phyloP scores from a whole-genome alignment of 2,797 vertebrate species.

The Fistularia tabacaria region DNA sequence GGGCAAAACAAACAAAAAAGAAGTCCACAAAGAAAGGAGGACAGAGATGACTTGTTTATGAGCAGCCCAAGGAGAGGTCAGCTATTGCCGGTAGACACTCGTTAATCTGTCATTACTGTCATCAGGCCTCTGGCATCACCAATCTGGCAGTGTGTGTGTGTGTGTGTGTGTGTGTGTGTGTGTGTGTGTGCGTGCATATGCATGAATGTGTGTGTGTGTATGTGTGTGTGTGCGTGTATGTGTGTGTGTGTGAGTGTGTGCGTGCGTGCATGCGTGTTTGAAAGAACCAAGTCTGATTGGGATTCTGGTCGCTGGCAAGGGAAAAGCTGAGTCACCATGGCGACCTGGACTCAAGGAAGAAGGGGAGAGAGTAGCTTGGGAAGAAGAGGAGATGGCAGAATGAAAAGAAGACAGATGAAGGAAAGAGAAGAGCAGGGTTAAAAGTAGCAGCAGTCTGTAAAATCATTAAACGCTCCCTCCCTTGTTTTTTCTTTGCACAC shows the following conservation, averaged over 20 bases:
- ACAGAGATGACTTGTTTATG: conserved; percentile 57
- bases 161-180: conserved; percentile 20
- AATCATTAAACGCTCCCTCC: conserved; percentile 24
- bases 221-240: conserved; percentile 18
- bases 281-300: conserved; percentile 53
- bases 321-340: conserved; percentile 70
- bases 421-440: conserved; percentile 3
- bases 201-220: background rate
- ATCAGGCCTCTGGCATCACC: conserved; percentile 61
- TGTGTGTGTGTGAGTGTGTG: conserved; percentile 1
- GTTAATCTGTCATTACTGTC: conserved; percentile 72
- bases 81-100: conserved; percentile 58
- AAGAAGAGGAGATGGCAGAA: conserved; percentile 14
- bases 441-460: conserved; percentile 5
- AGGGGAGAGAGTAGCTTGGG: conserved; percentile 16
- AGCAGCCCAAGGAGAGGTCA: conserved; percentile 62
- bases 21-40: conserved; percentile 18
- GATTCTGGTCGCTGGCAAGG: conserved; percentile 56
- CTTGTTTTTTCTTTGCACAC: background rate
- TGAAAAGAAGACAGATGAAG: conserved; percentile 2
- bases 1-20: conserved; percentile 18
- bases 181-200: no score
- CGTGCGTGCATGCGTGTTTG: conserved; percentile 24
- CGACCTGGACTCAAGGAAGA: conserved; percentile 50
- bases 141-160: conserved; percentile 8